phyloP scores from a whole-genome alignment of 64 coral and sea anemone genomes.

The Pocillopora verrucosa region DNA sequence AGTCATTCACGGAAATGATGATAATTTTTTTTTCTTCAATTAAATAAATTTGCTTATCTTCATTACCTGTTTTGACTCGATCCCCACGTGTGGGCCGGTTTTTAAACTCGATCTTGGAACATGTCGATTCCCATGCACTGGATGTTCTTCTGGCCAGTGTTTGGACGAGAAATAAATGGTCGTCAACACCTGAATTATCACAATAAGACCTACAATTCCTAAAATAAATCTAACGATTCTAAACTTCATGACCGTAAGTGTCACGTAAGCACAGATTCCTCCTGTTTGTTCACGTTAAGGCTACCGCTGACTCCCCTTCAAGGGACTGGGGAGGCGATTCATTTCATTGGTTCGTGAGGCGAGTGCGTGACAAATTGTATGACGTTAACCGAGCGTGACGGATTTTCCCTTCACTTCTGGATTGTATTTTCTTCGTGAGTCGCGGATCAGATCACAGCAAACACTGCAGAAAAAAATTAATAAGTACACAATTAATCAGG shows the following conservation, averaged over 20 bases:
- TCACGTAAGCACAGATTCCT: neutral
- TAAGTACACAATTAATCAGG: neutral
- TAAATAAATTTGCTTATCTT: neutral
- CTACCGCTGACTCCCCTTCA: neutral
- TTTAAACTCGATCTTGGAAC: conserved; percentile 59
- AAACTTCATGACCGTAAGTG: conserved; percentile 61
- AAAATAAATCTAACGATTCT: conserved; percentile 94
- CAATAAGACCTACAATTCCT: conserved; percentile 73
- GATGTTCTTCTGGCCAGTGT: conserved; percentile 72
- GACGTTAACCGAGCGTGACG: neutral
- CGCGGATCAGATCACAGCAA: neutral
- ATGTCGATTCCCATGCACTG: conserved; percentile 52
- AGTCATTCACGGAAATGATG: neutral
- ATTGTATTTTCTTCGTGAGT: neutral
- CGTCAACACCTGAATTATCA: conserved; percentile 87
- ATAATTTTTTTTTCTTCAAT: neutral
- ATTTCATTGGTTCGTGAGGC: conserved; percentile 27
- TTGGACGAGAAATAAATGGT: conserved; percentile 91
- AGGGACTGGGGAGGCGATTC: neutral
- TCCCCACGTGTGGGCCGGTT: conserved; percentile 72
- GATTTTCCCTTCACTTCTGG: neutral
- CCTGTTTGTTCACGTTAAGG: neutral
- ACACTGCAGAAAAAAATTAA: neutral
- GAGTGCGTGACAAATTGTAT: conserved; percentile 13
- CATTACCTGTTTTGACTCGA: neutral